A percentile compares a stretch with the other conserved stretches of the same genome.
Evolutionary conservation across 2,888 invertebrate genomes (phyloP).

Genomic region (Ferrisia virgata): DNA sequence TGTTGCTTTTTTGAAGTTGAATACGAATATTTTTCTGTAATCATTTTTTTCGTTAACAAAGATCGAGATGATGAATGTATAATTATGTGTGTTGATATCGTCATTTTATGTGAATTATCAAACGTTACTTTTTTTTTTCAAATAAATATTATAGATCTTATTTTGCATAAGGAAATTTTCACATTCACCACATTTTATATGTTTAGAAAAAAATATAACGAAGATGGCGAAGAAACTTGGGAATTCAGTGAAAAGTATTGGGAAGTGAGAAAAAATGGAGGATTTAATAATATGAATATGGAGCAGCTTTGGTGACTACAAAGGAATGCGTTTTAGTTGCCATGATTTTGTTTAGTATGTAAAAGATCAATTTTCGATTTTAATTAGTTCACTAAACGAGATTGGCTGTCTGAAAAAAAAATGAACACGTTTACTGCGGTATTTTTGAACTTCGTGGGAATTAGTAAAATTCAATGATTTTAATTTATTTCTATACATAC

Average conservation of each 20-base stretch:
- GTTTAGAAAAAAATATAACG: slow-evolving; percentile 55
- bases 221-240: slow-evolving; percentile 64
- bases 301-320: slow-evolving; percentile 63
- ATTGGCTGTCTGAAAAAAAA: background rate
- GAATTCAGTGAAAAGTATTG: slow-evolving; percentile 74
- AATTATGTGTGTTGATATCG: no score
- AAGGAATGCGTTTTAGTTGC: background rate
- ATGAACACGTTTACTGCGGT: background rate
- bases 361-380: background rate
- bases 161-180: background rate
- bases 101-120: no score
- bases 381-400: background rate
- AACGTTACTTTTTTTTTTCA: no score
- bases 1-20: no score
- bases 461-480: background rate
- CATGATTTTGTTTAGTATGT: background rate
- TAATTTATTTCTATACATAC: background rate
- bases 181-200: background rate
- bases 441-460: background rate
- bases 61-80: no score
- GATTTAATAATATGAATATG: slow-evolving; percentile 60
- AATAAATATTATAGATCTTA: no score
- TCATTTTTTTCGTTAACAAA: no score
- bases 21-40: no score
- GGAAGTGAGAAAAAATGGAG: slow-evolving; percentile 66